Conservation (phyloP, 2,888 invertebrate genomes). For the Hydrotaea diabolus region DNA sequence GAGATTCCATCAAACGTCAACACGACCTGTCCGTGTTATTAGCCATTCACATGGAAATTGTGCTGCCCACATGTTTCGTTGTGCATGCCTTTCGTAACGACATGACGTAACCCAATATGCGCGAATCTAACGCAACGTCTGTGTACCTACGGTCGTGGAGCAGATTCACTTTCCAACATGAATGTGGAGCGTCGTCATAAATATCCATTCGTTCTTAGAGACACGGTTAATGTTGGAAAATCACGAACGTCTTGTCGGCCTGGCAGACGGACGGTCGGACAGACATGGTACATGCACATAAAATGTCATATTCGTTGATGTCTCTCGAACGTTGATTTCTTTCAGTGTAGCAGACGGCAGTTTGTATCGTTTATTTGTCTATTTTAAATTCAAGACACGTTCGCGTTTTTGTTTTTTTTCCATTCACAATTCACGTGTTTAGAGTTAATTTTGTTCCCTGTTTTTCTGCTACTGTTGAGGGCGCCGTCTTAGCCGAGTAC, state of each 20-base stretch:
- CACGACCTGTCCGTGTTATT: neutral
- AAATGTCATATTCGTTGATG: constrained; percentile 4
- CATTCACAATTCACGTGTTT: constrained; percentile 53
- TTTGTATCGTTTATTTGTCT: constrained; percentile 1
- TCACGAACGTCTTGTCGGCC: constrained; percentile 24
- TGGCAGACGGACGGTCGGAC: neutral
- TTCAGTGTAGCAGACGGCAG: neutral
- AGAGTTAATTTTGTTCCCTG: constrained; percentile 33
- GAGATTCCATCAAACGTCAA: constrained; percentile 12
- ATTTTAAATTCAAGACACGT: constrained; percentile 51
- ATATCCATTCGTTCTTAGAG: constrained; percentile 19
- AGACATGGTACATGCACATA: neutral
- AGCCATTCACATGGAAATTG: constrained; percentile 2
- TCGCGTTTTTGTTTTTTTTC: constrained; percentile 32
- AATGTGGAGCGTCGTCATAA: neutral
- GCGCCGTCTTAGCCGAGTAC: neutral
- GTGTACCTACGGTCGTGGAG: neutral
- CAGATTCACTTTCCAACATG: constrained; percentile 28
- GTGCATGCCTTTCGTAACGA: neutral
- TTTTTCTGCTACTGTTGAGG: neutral
- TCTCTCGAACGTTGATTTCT: constrained; percentile 1
- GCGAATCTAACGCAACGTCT: neutral
- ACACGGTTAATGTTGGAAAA: constrained; percentile 21
- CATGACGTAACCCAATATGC: constrained; percentile 15
- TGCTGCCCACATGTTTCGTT: neutral